Conservation (phyloP, 2,113 vertebrate genomes). For the Xiphophorus hellerii region DNA sequence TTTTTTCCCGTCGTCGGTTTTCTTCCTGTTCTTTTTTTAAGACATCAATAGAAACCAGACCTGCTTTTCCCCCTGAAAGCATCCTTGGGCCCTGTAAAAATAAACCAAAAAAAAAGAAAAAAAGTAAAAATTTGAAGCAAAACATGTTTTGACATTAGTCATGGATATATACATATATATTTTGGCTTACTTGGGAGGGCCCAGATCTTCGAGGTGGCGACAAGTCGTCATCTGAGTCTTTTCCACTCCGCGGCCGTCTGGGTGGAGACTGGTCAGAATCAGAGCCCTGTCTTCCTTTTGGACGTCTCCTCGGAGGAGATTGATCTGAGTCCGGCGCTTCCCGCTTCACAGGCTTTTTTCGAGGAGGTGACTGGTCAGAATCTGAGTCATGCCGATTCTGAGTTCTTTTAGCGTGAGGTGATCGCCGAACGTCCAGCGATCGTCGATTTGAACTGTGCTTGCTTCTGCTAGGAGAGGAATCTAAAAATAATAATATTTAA, state of each 20-base stretch:
- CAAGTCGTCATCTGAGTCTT: conserved; percentile 66
- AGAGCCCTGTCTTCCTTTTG: conserved; percentile 34
- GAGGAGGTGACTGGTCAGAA: conserved; percentile 66
- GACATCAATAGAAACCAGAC: conserved; percentile 85
- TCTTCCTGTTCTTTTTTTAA: conserved; percentile 88
- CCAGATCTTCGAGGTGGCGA: conserved; percentile 79
- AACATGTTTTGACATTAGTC: neutral
- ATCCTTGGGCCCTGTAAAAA: conserved; percentile 74
- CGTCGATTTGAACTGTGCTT: conserved; percentile 41
- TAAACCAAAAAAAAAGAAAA: neutral
- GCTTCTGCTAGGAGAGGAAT: conserved; percentile 43
- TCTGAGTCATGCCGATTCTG: conserved; percentile 53
- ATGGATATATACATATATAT: too few species aligned
- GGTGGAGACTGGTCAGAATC: conserved; percentile 79
- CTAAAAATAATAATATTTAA: conserved; percentile 16
- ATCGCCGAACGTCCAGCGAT: conserved; percentile 35
- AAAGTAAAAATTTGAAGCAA: neutral
- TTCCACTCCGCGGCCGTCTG: conserved; percentile 48
- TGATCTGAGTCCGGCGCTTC: conserved; percentile 57
- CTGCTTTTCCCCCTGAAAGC: conserved; percentile 86
- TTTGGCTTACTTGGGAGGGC: conserved; percentile 59
- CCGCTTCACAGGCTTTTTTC: conserved; percentile 8
- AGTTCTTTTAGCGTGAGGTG: conserved; percentile 25
- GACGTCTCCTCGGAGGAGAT: conserved; percentile 67
- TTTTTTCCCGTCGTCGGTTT: conserved; percentile 79